phyloP scores from a whole-genome alignment of 2,113 vertebrate species.

The Otocyon megalotis region DNA sequence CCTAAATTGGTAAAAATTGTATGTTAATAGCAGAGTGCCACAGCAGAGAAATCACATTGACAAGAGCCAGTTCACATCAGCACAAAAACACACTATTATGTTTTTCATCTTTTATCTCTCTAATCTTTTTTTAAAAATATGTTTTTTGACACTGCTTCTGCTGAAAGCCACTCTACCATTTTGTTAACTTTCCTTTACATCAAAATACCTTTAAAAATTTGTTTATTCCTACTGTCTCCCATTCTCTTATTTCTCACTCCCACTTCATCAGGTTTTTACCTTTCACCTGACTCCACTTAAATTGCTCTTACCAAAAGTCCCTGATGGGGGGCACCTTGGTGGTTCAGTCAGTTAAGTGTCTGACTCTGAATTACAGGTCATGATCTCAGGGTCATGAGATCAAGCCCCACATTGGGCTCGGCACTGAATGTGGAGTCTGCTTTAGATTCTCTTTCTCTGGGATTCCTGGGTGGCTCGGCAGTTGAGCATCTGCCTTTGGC shows the following conservation, averaged over 20 bases:
- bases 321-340: not conserved
- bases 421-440: not conserved
- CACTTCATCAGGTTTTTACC: not conserved
- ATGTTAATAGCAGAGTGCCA: not conserved
- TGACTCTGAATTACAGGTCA: not conserved
- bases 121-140: constrained; percentile 5
- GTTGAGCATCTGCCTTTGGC: no score
- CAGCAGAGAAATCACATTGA: not conserved
- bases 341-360: not conserved
- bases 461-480: no score
- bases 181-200: not conserved
- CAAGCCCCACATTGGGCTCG: not conserved
- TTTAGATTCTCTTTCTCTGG: not conserved
- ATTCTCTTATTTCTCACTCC: not conserved
- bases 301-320: not conserved
- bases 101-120: constrained; percentile 1
- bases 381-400: not conserved
- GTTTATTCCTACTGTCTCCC: not conserved
- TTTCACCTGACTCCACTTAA: not conserved
- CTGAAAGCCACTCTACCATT: not conserved
- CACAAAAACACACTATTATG: not conserved
- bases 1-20: not conserved
- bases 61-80: not conserved
- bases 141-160: not conserved
- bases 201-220: not conserved